These are phyloP conservation scores for Hydraecia micacea DNA, from an alignment of 2,888 invertebrate genomes.

Conservation along the genomic window DNA sequence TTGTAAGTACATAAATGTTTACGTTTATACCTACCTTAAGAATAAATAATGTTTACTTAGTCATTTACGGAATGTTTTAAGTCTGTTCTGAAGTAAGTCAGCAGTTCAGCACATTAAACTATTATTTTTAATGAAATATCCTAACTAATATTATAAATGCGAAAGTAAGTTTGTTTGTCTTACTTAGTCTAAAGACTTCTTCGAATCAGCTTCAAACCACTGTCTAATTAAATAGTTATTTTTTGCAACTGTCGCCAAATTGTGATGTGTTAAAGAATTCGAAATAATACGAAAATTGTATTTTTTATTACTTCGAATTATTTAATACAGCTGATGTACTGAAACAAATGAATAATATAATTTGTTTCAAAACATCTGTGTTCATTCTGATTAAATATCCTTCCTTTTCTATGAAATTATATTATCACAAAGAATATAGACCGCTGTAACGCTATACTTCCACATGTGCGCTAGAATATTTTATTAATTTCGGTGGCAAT, in stretches of 20 bases:
- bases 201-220: slow-evolving; percentile 17
- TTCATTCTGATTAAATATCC: too few species aligned
- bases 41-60: slow-evolving; percentile 31
- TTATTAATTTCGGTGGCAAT: neutral
- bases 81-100: slow-evolving; percentile 29
- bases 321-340: neutral
- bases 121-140: slow-evolving; percentile 33
- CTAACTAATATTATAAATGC: neutral
- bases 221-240: neutral
- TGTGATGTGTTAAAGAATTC: neutral
- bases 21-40: slow-evolving; percentile 11
- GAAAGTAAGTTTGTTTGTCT: neutral
- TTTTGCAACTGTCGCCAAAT: neutral
- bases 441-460: neutral
- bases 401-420: neutral
- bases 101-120: slow-evolving; percentile 3
- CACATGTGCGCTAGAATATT: slow-evolving; percentile 8
- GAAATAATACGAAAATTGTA: neutral
- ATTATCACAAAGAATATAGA: neutral
- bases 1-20: slow-evolving; percentile 62
- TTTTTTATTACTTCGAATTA: neutral
- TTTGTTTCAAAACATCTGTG: neutral
- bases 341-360: neutral
- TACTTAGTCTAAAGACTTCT: slow-evolving; percentile 16
- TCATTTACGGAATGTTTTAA: slow-evolving; percentile 38